Evolutionary conservation across 2,888 invertebrate genomes (phyloP), one percentile per base, ranked within the genome.

Genomic region (Rhopalosiphum nymphaeae): DNA sequence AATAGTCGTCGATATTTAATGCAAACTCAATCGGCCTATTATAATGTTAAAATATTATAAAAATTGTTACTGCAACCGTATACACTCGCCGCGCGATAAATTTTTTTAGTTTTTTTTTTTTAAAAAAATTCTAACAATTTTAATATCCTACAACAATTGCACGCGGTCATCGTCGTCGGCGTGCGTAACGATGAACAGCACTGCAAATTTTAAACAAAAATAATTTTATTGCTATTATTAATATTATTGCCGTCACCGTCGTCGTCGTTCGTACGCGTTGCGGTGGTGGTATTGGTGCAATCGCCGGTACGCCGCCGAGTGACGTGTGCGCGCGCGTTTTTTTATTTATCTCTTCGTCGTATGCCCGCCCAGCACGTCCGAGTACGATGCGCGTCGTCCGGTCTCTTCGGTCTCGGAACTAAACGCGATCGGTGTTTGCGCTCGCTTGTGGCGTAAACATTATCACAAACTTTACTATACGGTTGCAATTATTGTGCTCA

Each of bases 311-410:
- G 53, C 53, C 16, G 53, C 53, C 36, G 21, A 36, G 78, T 78
- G 21, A 36, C 78, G 78, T 78, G 78, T 78, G 78, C 78, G 78
- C 78, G 78, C 78, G 78, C 78, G 78, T 78, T 78, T 78, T 61
- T 78, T 78, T 78, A 36, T 36, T 78, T 36, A 78, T 78, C 36
- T 21, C 78, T 78, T 78, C 85, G 44, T 5, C 13, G 25, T 42
- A 44, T 26, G 85, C 26, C 26, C 85, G 85, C 13, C 44, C 44
- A 85, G 85, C 11, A 11, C 44, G 44, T 85, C 85, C 85, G 13
- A 85, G 26, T 44, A n/a, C 26, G 85, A 85, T 85, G 26, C 44
- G 26, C 44, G 26, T 85, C 78, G 85, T 44, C 44, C 44, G 85
- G 42, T 85, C 85, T 85, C 85, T 85, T 29, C 44, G 44, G 85